A percentile compares a stretch with the other conserved stretches of the same genome.
These are phyloP conservation scores for Hystrix cristata DNA, from an alignment of 2,113 vertebrate species.

Conservation along the genomic window DNA sequence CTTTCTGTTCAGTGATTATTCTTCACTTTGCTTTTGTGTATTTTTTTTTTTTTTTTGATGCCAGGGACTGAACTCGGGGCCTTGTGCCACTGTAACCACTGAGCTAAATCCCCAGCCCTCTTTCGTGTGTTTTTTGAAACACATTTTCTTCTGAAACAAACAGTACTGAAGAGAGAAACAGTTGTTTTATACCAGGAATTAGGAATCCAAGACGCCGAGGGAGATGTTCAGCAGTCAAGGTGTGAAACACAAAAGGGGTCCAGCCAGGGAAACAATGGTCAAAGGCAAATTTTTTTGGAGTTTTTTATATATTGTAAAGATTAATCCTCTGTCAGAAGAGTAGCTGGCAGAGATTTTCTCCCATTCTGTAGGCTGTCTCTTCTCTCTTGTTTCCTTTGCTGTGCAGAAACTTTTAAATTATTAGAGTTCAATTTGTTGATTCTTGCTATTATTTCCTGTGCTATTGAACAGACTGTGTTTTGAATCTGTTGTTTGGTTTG, in stretches of 20 bases:
- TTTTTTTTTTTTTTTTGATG: too few species aligned
- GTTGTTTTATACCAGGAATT: background rate
- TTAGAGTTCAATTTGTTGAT: background rate
- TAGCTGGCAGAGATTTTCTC: background rate
- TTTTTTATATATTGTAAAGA: background rate
- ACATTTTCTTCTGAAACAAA: background rate
- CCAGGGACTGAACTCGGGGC: too few species aligned
- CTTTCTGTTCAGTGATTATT: conserved; percentile 28
- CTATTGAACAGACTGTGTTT: background rate
- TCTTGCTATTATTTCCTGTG: background rate
- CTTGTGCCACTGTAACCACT: too few species aligned
- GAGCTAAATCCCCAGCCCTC: too few species aligned
- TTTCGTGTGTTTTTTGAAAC: conserved; percentile 36
- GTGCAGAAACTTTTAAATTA: background rate
- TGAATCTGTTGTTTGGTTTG: background rate
- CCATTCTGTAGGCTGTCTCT: background rate
- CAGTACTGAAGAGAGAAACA: background rate
- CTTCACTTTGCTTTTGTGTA: too few species aligned
- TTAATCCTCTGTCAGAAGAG: background rate
- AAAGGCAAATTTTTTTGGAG: background rate
- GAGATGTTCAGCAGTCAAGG: background rate
- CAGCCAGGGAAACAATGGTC: rapidly evolving
- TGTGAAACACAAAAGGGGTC: background rate
- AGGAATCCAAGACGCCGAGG: background rate
- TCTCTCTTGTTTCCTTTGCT: background rate